These are phyloP conservation scores for Nixonia krombeini DNA, from an alignment of 1,140 invertebrate genomes.

Conservation along the genomic window DNA sequence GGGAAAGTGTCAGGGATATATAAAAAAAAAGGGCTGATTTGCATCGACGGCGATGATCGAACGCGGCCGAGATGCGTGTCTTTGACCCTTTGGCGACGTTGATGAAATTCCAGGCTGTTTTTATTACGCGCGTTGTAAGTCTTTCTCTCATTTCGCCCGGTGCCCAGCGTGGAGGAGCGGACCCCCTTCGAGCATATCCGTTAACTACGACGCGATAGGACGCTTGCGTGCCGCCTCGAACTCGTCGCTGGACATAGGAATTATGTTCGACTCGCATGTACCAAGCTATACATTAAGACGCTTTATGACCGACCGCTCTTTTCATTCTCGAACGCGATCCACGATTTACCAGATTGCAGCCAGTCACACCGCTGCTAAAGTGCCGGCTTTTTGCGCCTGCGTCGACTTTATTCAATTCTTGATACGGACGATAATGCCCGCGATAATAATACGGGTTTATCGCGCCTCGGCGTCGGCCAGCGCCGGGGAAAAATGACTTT, in stretches of 20 bases:
- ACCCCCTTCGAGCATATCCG: slow-evolving; percentile 48
- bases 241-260: slow-evolving; percentile 35
- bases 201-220: slow-evolving; percentile 44
- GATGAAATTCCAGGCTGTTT: slow-evolving; percentile 36
- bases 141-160: slow-evolving; percentile 38
- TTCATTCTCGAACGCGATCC: slow-evolving; percentile 43
- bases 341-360: slow-evolving; percentile 48
- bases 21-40: too few relatives aligned
- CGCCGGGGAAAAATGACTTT: too few relatives aligned
- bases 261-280: slow-evolving; percentile 47
- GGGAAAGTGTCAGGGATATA: not conserved
- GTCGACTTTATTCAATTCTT: slow-evolving; percentile 48
- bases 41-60: too few relatives aligned
- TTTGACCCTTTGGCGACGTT: slow-evolving; percentile 9
- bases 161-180: slow-evolving; percentile 40
- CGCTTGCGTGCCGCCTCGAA: slow-evolving; percentile 41
- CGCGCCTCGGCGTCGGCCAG: too few relatives aligned
- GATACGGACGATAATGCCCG: slow-evolving; percentile 33
- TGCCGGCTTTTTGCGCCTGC: slow-evolving; percentile 34
- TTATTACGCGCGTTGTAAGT: slow-evolving; percentile 41
- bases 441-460: slow-evolving; percentile 42
- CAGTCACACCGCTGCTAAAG: slow-evolving; percentile 29
- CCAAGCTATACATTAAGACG: slow-evolving; percentile 45
- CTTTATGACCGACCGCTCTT: slow-evolving; percentile 46
- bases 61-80: too few relatives aligned